phyloP scores from a whole-genome alignment of 2,888 invertebrate species.

The Tinea semifulvella region DNA sequence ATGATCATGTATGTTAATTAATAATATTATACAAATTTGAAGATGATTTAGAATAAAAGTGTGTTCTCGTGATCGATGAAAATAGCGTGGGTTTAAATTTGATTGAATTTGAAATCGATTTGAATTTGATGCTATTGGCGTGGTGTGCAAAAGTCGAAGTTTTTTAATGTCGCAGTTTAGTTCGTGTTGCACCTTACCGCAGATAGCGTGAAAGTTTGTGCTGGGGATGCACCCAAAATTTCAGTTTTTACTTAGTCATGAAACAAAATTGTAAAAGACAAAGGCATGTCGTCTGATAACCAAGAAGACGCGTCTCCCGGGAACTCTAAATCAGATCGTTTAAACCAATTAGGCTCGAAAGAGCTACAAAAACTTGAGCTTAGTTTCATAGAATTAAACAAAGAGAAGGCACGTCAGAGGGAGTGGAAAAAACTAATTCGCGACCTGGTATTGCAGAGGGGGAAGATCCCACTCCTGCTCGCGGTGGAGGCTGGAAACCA shows the following conservation, averaged over 20 bases:
- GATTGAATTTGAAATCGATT: conserved; percentile 46
- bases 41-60: not conserved
- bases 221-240: not conserved
- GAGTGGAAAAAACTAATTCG: conserved; percentile 68
- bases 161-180: conserved; percentile 44
- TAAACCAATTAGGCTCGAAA: conserved; percentile 26
- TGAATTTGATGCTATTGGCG: conserved; percentile 28
- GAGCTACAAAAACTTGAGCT: conserved; percentile 57
- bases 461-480: conserved; percentile 91
- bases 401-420: conserved; percentile 57
- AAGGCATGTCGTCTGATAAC: conserved; percentile 3
- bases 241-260: conserved; percentile 3
- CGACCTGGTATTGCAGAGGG: conserved; percentile 78
- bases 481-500: conserved; percentile 96
- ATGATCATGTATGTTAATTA: conserved; percentile 57
- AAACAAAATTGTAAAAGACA: not conserved
- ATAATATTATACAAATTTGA: not conserved
- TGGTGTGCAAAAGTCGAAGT: conserved; percentile 29
- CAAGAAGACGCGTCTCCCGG: conserved; percentile 1
- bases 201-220: conserved; percentile 33
- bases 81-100: conserved; percentile 36
- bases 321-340: not conserved
- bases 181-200: conserved; percentile 48
- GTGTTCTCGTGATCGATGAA: conserved; percentile 13
- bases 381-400: conserved; percentile 61